These are phyloP conservation scores for Epirrita christyi DNA, from an alignment of 2,888 invertebrate species.

Conservation along the genomic window DNA sequence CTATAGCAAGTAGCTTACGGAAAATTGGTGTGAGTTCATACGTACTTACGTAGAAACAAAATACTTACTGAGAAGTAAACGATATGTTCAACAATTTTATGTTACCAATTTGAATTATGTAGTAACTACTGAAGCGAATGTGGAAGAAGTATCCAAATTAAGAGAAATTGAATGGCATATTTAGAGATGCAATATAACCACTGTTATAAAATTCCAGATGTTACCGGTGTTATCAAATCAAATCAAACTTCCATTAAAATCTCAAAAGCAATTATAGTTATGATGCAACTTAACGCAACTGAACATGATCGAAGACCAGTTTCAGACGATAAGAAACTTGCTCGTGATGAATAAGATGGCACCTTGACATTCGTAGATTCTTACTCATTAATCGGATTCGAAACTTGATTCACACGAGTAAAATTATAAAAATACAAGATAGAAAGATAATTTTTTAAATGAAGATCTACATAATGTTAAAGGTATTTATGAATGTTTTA, in stretches of 20 bases:
- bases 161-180: not conserved
- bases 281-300: conserved; percentile 12
- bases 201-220: conserved; percentile 22
- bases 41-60: too few relatives aligned
- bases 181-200: conserved; percentile 29
- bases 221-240: conserved; percentile 29
- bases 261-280: conserved; percentile 16
- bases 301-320: conserved; percentile 8
- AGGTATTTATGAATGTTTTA: too few relatives aligned
- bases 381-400: not conserved
- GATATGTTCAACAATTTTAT: not conserved
- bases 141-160: conserved; percentile 3
- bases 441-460: not conserved
- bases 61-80: not conserved
- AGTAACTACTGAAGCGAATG: not conserved
- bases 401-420: not conserved
- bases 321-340: conserved; percentile 1
- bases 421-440: not conserved
- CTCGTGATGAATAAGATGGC: not conserved
- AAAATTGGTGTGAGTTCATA: too few relatives aligned
- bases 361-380: not conserved
- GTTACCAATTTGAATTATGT: not conserved
- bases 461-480: too few relatives aligned
- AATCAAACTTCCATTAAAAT: conserved; percentile 19
- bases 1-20: too few relatives aligned